Base-by-base conservation (phyloP, 2,797 vertebrate genomes). In the Chaetodon trifasciatus region DNA sequence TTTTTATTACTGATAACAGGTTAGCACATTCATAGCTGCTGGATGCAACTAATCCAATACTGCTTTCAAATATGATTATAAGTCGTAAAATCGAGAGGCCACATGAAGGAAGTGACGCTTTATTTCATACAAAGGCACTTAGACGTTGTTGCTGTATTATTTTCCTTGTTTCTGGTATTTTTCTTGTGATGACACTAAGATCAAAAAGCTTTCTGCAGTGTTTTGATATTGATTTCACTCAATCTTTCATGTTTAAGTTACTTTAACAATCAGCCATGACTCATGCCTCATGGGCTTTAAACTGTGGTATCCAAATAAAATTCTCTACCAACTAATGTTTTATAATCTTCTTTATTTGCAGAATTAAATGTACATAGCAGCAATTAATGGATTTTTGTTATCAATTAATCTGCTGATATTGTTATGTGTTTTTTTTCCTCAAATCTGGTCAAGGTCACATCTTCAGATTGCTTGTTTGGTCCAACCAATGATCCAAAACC, bases 251-350 rank as follows among this genome's bases (percentile, higher is more conserved):
- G 21, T 76, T 78, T 47, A 39, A 56, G 35, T 57, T 64, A 57
- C 32, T 62, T 49, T 60, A 52, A 2, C 24, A 24, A 8, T 74
- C 60, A 79, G 49, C 55, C n/a, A 50, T 39, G 17, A 16, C 10
- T 70, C 57, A 50, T 16, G 72, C 42, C 69, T 17, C 72, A 63
- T 49, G 64, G 42, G 60, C 40, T 79, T 83, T 52, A 70, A 77
- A 79, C 72, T 72, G 68, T 84, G 72, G 37, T 78, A 78, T 86
- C 66, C 68, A 78, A 92, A 89, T 93, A 89, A 92, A 93, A 8
- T 24, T 28, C 42, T 78, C 35, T 39, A 68, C 62, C 10, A 69
- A 57, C 70, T 52, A 12, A 42, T 64, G 46, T 70, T 68, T 24
- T 61, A 46, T 76, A 47, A 63, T 49, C 19, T 23, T 75, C 35